Percentiles rank a stretch among this genome's conserved stretches.
These are phyloP conservation scores for Phallusia fumigata DNA, from an alignment of 23 tunicate species.

Conservation along the genomic window DNA sequence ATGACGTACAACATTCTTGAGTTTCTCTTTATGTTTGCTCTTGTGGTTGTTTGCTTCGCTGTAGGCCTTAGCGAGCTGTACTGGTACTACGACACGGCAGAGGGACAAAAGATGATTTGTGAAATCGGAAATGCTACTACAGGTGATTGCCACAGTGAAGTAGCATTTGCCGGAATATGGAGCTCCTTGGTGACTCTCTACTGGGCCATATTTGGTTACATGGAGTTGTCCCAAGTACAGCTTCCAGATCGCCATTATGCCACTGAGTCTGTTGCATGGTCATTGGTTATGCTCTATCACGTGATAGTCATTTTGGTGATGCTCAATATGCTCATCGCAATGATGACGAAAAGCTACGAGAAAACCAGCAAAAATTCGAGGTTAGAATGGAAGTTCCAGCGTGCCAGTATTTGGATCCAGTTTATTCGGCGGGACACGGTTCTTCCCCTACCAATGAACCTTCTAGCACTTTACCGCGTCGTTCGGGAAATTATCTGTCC, in stretches of 20 bases:
- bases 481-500: too few relatives aligned
- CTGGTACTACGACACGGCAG: conserved; percentile 69
- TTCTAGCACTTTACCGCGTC: conserved; percentile 21
- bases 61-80: conserved; percentile 78
- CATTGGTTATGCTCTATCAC: conserved; percentile 52
- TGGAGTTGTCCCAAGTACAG: conserved; percentile 32
- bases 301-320: conserved; percentile 77
- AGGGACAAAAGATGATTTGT: conserved; percentile 30
- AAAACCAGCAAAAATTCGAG: conserved; percentile 54
- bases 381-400: conserved; percentile 80
- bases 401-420: conserved; percentile 76
- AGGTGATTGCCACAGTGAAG: neutral
- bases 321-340: conserved; percentile 91
- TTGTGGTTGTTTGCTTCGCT: conserved; percentile 71
- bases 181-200: conserved; percentile 34
- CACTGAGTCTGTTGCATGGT: conserved; percentile 36
- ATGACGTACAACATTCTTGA: conserved; percentile 68
- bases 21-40: conserved; percentile 63
- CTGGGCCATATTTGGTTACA: conserved; percentile 78
- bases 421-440: conserved; percentile 68
- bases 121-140: neutral
- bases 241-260: conserved; percentile 15
- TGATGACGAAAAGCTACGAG: conserved; percentile 88
- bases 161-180: conserved; percentile 30
- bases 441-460: conserved; percentile 91